Conservation (phyloP, 2,113 vertebrate genomes). For the Sarotherodon lohbergeri region DNA sequence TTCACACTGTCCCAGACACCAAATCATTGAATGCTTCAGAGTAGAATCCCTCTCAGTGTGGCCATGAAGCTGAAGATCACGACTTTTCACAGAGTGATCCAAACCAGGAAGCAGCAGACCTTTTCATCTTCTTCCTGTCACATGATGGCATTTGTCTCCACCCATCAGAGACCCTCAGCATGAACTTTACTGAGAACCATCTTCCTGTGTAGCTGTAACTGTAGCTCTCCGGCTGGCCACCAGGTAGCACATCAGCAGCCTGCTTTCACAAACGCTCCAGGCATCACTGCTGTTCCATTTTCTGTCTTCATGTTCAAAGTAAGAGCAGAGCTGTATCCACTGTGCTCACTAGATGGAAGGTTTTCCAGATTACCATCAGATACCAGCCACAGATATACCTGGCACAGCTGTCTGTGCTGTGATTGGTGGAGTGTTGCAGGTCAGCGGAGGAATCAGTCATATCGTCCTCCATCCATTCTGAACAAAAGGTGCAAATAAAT, state of each 20-base stretch:
- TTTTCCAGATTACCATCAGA: neutral
- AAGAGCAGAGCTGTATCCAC: neutral
- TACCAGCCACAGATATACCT: neutral
- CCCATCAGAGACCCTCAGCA: neutral
- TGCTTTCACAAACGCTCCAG: neutral
- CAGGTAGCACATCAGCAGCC: neutral
- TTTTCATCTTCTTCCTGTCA: neutral
- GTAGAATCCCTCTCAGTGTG: neutral
- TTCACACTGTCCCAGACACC: neutral
- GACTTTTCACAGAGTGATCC: neutral
- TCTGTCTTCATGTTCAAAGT: neutral
- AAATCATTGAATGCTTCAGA: neutral
- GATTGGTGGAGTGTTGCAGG: neutral
- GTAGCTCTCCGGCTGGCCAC: neutral
- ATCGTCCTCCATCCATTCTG: no score
- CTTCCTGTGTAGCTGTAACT: neutral
- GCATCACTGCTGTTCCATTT: neutral
- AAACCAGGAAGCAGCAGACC: neutral
- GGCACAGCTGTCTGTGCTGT: neutral
- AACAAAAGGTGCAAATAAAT: no score
- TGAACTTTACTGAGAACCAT: neutral
- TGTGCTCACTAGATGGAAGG: neutral
- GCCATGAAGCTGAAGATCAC: neutral
- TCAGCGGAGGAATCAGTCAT: neutral
- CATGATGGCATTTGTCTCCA: neutral